A percentile compares a stretch with the other conserved stretches of the same genome.
phyloP scores from a whole-genome alignment of 2,797 vertebrate genomes.

The Mycteria americana region DNA sequence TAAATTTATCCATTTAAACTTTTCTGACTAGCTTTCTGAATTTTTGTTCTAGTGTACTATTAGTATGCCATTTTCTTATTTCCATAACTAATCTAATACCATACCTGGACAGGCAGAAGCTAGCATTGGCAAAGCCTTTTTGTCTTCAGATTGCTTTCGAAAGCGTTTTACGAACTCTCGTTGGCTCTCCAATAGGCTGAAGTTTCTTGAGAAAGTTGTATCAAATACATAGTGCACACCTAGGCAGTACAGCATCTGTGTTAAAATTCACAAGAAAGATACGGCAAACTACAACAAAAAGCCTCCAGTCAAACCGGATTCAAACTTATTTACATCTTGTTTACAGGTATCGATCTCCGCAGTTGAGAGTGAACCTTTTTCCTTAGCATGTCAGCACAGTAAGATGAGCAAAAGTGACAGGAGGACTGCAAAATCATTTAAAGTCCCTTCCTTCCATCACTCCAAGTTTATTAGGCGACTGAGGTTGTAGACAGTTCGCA shows the following conservation, averaged over 20 bases:
- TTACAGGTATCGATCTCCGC: fast-evolving
- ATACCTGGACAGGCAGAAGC: slow-evolving; percentile 94
- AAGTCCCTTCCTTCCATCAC: background rate
- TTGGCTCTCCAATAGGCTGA: slow-evolving; percentile 93
- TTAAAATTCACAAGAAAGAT: background rate
- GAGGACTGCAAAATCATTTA: background rate
- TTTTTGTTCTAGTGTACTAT: background rate
- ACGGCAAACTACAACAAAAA: background rate
- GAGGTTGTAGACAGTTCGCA: background rate
- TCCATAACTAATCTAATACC: too few species aligned
- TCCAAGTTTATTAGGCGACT: fast-evolving
- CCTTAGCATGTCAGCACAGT: fast-evolving
- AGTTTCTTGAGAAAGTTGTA: slow-evolving; percentile 90
- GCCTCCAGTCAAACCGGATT: fast-evolving
- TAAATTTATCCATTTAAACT: too few species aligned
- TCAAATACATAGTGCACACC: slow-evolving; percentile 92
- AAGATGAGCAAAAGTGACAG: background rate
- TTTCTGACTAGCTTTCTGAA: background rate
- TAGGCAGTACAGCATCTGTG: slow-evolving; percentile 43
- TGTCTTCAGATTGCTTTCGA: slow-evolving; percentile 75
- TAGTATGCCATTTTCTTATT: background rate
- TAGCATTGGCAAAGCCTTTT: slow-evolving; percentile 85
- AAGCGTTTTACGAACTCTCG: slow-evolving; percentile 89
- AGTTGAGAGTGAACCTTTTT: background rate
- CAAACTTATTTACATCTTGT: fast-evolving